Evolutionary conservation across 2,797 vertebrate species (phyloP), one percentile per base, ranked within the genome.

Genomic region (Macroramphosus scolopax): DNA sequence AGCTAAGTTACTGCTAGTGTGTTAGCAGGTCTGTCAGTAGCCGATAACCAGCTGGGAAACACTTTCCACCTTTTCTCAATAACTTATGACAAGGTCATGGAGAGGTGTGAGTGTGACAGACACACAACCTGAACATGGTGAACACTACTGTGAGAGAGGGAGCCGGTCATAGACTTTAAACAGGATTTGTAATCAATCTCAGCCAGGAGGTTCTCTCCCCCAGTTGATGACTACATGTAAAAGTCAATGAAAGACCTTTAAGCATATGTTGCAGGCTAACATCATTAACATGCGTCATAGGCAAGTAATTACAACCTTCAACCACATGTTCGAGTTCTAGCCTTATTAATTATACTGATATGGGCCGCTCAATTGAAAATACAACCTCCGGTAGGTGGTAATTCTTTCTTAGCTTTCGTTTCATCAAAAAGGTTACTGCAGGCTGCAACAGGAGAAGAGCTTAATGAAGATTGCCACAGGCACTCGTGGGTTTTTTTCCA

Each of bases 161-260:
- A 15, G 17, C 9, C 34, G 48, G 26, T 28, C 25, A 38, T 20
- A 15, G 68, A 17, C n/a, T n/a, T n/a, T n/a, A n/a, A n/a, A n/a
- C n/a, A n/a, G n/a, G n/a, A n/a, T n/a, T n/a, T n/a, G n/a, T n/a
- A n/a, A n/a, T n/a, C n/a, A n/a, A n/a, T n/a, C n/a, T n/a, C n/a
- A n/a, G n/a, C n/a, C n/a, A n/a, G n/a, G n/a, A n/a, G n/a, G n/a
- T 14, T 22, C 10, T 25, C 18, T 17, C 22, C 8, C 16, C 28
- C 31, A 13, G 25, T 10, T 48, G 44, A 57, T 64, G 51, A 63
- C 35, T 56, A 30, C 49, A 32, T 57, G 48, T 37, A 5, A 8
- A 61, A 65, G 57, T 57, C 37, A 57, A 74, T 66, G 25, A 74
- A 44, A 65, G 40, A 73, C 75, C 70, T 74, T 71, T 55, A 64